Conservation (phyloP, 1,140 invertebrate species). For the Drosophila varians region DNA sequence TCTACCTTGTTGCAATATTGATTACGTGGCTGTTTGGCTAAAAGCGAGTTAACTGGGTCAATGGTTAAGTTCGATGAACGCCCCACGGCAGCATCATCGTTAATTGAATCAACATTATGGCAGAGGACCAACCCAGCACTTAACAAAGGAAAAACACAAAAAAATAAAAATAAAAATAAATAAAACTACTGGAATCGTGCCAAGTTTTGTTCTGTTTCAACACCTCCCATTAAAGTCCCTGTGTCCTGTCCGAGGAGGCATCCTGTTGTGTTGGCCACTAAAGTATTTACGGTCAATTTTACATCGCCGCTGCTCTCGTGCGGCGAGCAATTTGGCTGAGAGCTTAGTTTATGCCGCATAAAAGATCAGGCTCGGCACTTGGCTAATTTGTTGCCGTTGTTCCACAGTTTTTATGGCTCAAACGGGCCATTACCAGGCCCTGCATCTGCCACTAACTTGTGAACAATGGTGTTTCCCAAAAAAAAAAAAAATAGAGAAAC, state of each 20-base stretch:
- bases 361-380: conserved; percentile 55
- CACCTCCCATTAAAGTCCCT: conserved; percentile 27
- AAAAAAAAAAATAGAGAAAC: not conserved
- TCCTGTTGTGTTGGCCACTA: conserved; percentile 26
- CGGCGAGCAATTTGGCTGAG: conserved; percentile 65
- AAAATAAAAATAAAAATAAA: not conserved
- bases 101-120: conserved; percentile 58
- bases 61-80: conserved; percentile 50
- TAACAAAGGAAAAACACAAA: conserved; percentile 7
- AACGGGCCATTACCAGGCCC: conserved; percentile 44
- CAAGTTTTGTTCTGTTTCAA: not conserved
- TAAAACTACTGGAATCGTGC: not conserved
- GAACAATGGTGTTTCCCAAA: not conserved
- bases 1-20: conserved; percentile 20
- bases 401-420: conserved; percentile 55
- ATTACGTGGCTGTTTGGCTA: conserved; percentile 14
- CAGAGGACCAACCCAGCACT: conserved; percentile 6
- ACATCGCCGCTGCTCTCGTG: conserved; percentile 39
- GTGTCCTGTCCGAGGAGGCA: conserved; percentile 1
- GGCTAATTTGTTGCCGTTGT: conserved; percentile 66
- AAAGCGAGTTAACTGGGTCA: conserved; percentile 50
- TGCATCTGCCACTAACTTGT: not conserved
- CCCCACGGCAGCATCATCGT: conserved; percentile 5
- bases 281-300: conserved; percentile 55
- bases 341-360: conserved; percentile 64